Evolutionary conservation across 2,113 vertebrate species (phyloP), one percentile per base, ranked within the genome.

Genomic region (Micronycteris hirsuta): DNA sequence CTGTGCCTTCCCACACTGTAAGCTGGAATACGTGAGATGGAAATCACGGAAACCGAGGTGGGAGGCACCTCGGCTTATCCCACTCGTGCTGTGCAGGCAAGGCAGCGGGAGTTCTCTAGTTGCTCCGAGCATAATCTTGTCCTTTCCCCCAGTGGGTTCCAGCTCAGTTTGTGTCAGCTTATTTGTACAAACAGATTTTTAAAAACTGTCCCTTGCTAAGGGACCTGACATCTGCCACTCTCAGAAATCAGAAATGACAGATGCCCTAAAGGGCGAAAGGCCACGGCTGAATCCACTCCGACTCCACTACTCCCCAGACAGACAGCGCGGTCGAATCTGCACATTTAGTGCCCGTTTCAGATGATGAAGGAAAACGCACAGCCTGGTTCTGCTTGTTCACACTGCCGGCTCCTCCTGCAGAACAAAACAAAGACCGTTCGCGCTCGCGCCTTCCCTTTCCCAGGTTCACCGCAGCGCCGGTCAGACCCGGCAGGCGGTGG

Each of bases 211-310:
- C 68, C 67, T 94, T 95, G 93, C 82, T 93, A 65, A 91, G 86
- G 92, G 89, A 95, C 82, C 82, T 96, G 97, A 97, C 94, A 97
- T 94, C 92, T 97, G 97, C 85, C 97, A 97, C 94, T 97, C 94
- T 96, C 67, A 74, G 94, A 70, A 95, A 97, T 92, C 76, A 94
- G 82, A 93, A 93, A 93, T 96, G 97, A 95, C 93, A 94, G 91
- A 91, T 36, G 58, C 92, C 94, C 94, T 0, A 56, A 95, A 97
- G 96, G 96, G 92, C 84, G 91, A 96, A 92, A 89, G 73, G 73
- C 88, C 65, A 17, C 58, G 10, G 83, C 71, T 91, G 82, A 86
- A 95, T 86, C 47, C 19, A 38, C 33, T 85, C 38, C 24, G 54
- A 71, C 54, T 78, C 43, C 58, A 31, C 47, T 76, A 7, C 22